Evolutionary conservation across 2,888 invertebrate genomes (phyloP), one percentile per base, ranked within the genome.

Genomic region (Lasioglossum figueresi): DNA sequence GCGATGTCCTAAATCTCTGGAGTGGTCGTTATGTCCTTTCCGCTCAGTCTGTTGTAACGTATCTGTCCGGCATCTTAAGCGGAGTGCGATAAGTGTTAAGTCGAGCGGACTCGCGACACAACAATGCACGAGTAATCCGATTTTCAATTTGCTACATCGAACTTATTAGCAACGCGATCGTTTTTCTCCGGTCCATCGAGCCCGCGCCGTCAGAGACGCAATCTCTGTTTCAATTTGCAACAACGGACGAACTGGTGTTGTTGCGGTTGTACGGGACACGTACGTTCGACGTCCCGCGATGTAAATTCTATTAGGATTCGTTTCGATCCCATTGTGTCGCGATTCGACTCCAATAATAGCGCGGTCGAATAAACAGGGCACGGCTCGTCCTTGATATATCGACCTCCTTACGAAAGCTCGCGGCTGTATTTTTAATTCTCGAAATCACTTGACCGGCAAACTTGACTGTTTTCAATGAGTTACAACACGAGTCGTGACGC

Each of bases 331-430:
- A 87, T 87, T 87, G 86, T 80, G 81, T 81, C 75, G 86, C 76
- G 48, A 52, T 86, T 78, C 76, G 76, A 82, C 83, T 87, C 79
- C 86, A 86, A 84, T 86, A 86, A 86, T 86, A 84, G 86, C 84
- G 76, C 79, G 80, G 79, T 78, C 86, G 82, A 76, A 88, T 87
- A 88, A 88, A 84, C 79, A 84, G 84, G 84, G 82, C 79, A 78
- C 77, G 80, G 80, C 82, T 83, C 80, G 87, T 81, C 87, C 87
- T 86, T 86, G 84, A 84, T 84, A 78, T 84, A 86, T 86, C 86
- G 87, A 82, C 84, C 88, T 87, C 82, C 84, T 87, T 87, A 86
- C 88, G 87, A 87, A 88, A 87, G 79, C 83, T 71, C 70, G 70
- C 23, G 45, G 34, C 78, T 86, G 82, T 87, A 87, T 87, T 87